Evolutionary conservation across 2,888 invertebrate species (phyloP).

Genomic region (Chrysina gloriosa): DNA sequence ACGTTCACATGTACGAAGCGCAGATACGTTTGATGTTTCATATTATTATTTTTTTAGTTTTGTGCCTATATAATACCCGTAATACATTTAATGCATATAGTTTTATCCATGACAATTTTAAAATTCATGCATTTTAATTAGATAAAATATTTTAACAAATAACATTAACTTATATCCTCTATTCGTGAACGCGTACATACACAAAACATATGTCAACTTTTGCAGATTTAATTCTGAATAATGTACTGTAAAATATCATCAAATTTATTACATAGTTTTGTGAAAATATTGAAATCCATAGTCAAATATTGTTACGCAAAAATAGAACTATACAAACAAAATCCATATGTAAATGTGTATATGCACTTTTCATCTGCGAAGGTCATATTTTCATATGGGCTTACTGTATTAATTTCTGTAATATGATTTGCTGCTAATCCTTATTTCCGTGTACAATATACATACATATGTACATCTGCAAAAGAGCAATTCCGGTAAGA

Average conservation of each 20-base stretch:
- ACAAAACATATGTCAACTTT: conserved; percentile 1
- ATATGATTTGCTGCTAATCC: too few relatives aligned
- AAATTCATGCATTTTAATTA: conserved; percentile 2
- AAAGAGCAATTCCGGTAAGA: too few relatives aligned
- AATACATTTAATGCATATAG: too few relatives aligned
- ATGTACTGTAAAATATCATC: conserved; percentile 17
- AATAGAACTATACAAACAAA: background rate
- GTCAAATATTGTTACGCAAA: conserved; percentile 1
- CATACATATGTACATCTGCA: too few relatives aligned
- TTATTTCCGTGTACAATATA: too few relatives aligned
- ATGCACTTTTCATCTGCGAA: too few relatives aligned
- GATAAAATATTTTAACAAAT: conserved; percentile 24
- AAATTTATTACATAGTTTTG: conserved; percentile 1
- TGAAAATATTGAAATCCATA: conserved; percentile 16
- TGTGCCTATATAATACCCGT: too few relatives aligned
- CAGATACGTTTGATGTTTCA: conserved; percentile 1
- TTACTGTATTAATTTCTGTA: too few relatives aligned
- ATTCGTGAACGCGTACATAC: background rate
- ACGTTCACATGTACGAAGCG: background rate
- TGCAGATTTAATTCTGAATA: conserved; percentile 18
- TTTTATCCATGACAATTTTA: background rate
- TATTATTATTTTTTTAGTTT: background rate
- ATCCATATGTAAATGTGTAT: too few relatives aligned
- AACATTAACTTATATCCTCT: conserved; percentile 3
- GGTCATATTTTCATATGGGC: too few relatives aligned